A percentile compares a stretch with the other conserved stretches of the same genome.
Conservation (phyloP, 2,888 invertebrate species). For the Metopia argyrocephala region DNA sequence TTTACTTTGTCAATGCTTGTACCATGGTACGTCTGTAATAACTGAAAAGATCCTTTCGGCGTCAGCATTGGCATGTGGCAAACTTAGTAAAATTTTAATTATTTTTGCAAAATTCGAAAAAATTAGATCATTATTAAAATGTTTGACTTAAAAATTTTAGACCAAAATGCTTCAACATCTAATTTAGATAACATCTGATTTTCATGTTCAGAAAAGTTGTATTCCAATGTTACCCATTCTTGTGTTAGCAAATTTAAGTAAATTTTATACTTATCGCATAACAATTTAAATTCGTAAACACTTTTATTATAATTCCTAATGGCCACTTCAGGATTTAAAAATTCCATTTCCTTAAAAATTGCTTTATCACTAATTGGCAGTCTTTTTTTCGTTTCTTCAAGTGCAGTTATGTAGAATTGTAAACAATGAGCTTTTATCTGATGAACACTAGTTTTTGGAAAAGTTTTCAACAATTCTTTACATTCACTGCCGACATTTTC, state of each 20-base stretch:
- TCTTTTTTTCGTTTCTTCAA: constrained; percentile 8
- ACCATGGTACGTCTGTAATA: too few species aligned
- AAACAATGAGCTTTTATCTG: constrained; percentile 11
- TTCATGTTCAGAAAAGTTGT: constrained; percentile 15
- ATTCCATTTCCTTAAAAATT: constrained; percentile 11
- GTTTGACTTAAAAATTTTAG: not conserved
- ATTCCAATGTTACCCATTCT: constrained; percentile 26
- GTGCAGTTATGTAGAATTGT: constrained; percentile 17
- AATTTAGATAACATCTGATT: not conserved
- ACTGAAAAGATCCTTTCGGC: too few species aligned
- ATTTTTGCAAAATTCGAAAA: constrained; percentile 17
- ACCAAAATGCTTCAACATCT: constrained; percentile 5
- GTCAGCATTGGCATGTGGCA: constrained; percentile 1
- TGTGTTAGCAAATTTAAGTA: too few species aligned
- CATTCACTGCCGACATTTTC: constrained; percentile 15
- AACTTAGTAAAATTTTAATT: not conserved
- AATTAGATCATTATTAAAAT: too few species aligned
- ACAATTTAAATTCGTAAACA: constrained; percentile 20
- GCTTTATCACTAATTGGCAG: not conserved
- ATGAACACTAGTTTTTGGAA: constrained; percentile 3
- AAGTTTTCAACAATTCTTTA: constrained; percentile 17
- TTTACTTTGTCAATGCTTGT: too few species aligned
- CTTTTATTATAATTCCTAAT: not conserved
- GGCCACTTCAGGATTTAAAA: constrained; percentile 12
- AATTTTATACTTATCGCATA: constrained; percentile 1